Evolutionary conservation across 2,888 invertebrate species (phyloP), one percentile per base, ranked within the genome.

Genomic region (Netelia inedita): DNA sequence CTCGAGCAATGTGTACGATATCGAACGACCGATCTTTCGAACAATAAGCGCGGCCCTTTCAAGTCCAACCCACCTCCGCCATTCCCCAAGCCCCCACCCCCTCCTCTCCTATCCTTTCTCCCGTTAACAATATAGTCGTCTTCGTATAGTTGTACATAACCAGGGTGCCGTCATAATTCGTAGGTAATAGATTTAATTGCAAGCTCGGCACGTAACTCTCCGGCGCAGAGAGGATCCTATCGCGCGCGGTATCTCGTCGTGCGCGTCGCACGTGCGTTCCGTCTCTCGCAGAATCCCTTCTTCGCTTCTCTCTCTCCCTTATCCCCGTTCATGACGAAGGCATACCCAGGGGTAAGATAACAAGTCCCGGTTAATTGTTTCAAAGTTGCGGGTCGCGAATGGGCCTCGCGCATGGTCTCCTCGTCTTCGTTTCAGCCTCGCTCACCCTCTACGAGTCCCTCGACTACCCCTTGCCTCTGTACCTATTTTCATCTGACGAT

Each of bases 281-380:
- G 63, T 75, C 68, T 53, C 69, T 78, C 80, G 53, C 72, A 35
- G 68, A 55, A 74, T 66, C 69, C 53, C 63, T 73, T 68, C 80
- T 46, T 59, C 74, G n/a, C 78, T 23, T 72, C 65, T 55, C 61
- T 35, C 35, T 35, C 35, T 35, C 35, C 6, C 35, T 35, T 35
- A 6, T 21, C 41, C 46, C 21, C 63, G 61, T n/a, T 66, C 86
- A 76, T 57, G 59, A 59, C 71, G 66, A 59, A 66, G 75, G 35
- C 61, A 69, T 80, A 84, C 86, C 76, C 82, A 78, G 81, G 83
- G 82, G 72, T 86, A 87, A 90, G 90, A 90, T 91, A 91, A 90
- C 90, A 89, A 89, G 88, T 85, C 87, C 88, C 78, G 88, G 89
- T 89, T 91, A 91, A 91, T 91, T 90, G 89, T 91, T 91, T 91